A percentile compares a stretch with the other conserved stretches of the same genome.
Evolutionary conservation across 2,888 invertebrate species (phyloP).

Genomic region (Lottia gigantea): DNA sequence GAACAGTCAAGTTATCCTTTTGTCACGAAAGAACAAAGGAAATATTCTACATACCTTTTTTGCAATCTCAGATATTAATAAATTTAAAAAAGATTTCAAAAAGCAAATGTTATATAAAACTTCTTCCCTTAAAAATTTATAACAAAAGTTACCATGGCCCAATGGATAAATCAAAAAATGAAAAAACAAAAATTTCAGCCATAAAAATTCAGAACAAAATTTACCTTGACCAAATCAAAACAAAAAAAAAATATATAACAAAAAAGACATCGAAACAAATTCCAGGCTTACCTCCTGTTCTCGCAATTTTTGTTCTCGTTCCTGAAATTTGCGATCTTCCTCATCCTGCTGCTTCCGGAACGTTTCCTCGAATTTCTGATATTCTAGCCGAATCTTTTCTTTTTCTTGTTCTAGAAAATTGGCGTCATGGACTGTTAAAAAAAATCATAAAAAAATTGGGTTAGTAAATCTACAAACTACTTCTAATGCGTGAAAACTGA

Average conservation of each 20-base stretch:
- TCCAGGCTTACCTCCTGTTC: slow-evolving; percentile 42
- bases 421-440: not conserved
- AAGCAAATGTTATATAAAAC: not conserved
- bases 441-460: not conserved
- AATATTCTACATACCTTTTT: too few relatives aligned
- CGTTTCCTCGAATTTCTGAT: slow-evolving; percentile 19
- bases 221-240: not conserved
- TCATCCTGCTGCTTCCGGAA: slow-evolving; percentile 22
- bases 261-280: not conserved
- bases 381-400: slow-evolving; percentile 19
- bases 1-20: too few relatives aligned
- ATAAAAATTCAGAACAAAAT: not conserved
- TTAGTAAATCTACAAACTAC: slow-evolving; percentile 11
- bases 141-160: not conserved
- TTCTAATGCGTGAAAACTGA: not conserved
- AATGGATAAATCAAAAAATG: too few relatives aligned
- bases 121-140: not conserved
- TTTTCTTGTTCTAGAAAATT: not conserved
- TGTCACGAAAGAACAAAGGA: too few relatives aligned
- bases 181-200: not conserved
- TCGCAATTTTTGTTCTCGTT: slow-evolving; percentile 44
- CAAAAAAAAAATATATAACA: not conserved
- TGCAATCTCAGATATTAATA: too few relatives aligned
- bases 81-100: slow-evolving; percentile 18
- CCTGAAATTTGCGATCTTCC: slow-evolving; percentile 32